Base-by-base conservation (phyloP, 1,140 invertebrate genomes). In the Campodea augens region DNA sequence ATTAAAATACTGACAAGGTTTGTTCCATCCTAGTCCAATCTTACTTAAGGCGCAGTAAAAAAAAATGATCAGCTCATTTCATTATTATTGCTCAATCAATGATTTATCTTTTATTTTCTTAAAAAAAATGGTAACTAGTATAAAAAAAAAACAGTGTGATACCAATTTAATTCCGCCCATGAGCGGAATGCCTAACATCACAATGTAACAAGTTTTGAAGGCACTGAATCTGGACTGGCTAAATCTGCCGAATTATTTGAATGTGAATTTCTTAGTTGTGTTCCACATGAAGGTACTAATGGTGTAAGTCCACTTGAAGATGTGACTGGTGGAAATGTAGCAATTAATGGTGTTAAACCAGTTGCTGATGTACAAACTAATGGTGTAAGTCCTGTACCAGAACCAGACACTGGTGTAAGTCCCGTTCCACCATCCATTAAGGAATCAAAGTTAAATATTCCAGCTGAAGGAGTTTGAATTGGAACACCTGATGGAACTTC, bases 381-480 rank as follows among this genome's bases (percentile, higher is more conserved):
- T 22, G 49, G 51, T 12, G 51, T 48, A 7, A 55, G 43, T 4
- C 51, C 51, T 20, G 44, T 49, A 3, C 24, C 5, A 5, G 32
- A 15, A 2, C 19, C 3, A 38, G 20, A 13, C 13, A 90, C 77
- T 0, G 86, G 86, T 4, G 86, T 90, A 10, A 91, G 66, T 0
- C 87, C 87, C 4, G 87, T 91, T 46, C 86, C 86, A 38, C 85
- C 85, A 52, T 89, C 86, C 78, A 92, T 89, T 44, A 92, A 69
- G 38, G 82, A 85, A 51, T 92, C 88, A 56, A 91, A 91, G 61
- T 88, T 88, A 58, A 90, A 87, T 47, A 88, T 78, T 20, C 84
- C 86, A 50, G 74, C 78, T 42, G 84, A 86, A 0, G 87, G 89
- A 2, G 87, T 92, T 43, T 77, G 80, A 45, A 91, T 87, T 41